Conservation (phyloP, 2,113 vertebrate species). For the Odocoileus hemionus region DNA sequence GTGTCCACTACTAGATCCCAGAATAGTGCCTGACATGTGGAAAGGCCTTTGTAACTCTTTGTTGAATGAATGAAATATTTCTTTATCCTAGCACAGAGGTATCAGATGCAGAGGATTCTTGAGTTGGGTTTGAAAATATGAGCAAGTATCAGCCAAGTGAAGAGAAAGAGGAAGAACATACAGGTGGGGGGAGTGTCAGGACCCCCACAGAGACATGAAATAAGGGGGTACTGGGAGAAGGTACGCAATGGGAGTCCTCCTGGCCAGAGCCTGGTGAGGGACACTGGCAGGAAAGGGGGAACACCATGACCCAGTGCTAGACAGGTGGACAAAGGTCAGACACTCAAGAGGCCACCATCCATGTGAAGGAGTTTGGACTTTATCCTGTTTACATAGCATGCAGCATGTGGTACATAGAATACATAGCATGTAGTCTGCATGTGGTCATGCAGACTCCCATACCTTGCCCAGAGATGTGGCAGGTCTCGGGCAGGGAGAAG, state of each 20-base stretch:
- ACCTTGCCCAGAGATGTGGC: not conserved
- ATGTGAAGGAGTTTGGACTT: not conserved
- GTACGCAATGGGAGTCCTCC: not conserved
- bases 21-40: not conserved
- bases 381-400: not conserved
- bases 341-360: not conserved
- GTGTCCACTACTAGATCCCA: not conserved
- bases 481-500: not conserved
- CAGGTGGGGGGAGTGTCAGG: not conserved
- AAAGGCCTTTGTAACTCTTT: not conserved
- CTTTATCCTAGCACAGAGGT: not conserved
- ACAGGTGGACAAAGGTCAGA: not conserved
- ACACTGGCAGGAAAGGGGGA: no score
- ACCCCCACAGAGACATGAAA: not conserved
- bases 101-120: not conserved
- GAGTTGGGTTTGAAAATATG: not conserved
- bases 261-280: not conserved
- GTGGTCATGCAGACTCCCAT: not conserved
- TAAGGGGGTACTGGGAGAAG: not conserved
- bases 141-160: not conserved
- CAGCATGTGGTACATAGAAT: not conserved
- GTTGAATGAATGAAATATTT: not conserved
- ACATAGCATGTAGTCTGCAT: not conserved
- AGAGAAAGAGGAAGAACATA: not conserved
- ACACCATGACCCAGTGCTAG: not conserved